These are phyloP conservation scores for Argyra leucocephala DNA, from an alignment of 2,888 invertebrate genomes.

Conservation along the genomic window DNA sequence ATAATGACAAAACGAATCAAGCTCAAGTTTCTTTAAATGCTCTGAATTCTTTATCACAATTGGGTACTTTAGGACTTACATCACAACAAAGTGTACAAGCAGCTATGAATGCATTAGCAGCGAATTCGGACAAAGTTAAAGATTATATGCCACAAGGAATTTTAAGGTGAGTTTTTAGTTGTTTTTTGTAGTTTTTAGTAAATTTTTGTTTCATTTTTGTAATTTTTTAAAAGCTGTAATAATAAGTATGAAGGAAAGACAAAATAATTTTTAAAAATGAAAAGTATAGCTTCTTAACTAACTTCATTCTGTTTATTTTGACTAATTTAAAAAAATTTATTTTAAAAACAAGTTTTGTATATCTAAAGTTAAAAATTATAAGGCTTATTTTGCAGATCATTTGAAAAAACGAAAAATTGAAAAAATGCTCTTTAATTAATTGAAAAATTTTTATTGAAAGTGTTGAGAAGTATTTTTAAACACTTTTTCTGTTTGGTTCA, in stretches of 20 bases:
- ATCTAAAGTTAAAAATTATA: no score
- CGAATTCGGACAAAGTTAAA: constrained; percentile 35
- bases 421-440: background rate
- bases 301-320: background rate
- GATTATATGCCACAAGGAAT: constrained; percentile 46
- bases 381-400: no score
- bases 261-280: background rate
- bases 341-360: no score
- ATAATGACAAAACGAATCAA: constrained; percentile 36
- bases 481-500: no score
- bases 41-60: constrained; percentile 41
- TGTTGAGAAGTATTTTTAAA: background rate
- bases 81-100: constrained; percentile 44
- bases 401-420: no score
- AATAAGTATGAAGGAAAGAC: background rate
- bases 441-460: background rate
- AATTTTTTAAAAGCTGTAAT: background rate
- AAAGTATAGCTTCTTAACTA: background rate
- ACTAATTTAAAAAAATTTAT: background rate
- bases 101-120: constrained; percentile 43
- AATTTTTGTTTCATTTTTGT: background rate
- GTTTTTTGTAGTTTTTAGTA: background rate
- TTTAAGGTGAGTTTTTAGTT: constrained; percentile 40
- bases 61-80: constrained; percentile 40
- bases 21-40: constrained; percentile 39